Evolutionary conservation across 2,888 invertebrate species (phyloP).

Genomic region (Stenurella melanura): DNA sequence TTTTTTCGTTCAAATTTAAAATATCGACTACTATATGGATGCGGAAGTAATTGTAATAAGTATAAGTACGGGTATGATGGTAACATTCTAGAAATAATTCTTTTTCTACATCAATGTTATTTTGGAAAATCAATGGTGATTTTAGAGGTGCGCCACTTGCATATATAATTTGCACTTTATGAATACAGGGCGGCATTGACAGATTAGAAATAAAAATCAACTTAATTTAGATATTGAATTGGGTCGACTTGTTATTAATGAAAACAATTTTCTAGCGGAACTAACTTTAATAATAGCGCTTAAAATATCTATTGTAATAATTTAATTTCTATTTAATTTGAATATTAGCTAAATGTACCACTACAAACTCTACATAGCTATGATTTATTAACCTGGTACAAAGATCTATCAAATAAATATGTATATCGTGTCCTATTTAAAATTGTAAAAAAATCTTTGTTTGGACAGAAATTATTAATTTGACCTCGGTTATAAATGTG

Average conservation of each 20-base stretch:
- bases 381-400: background rate
- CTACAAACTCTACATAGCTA: background rate
- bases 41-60: too few species aligned
- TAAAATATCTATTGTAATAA: background rate
- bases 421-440: background rate
- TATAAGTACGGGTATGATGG: too few species aligned
- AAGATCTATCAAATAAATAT: background rate
- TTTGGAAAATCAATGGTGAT: slow-evolving; percentile 11
- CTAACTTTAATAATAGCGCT: background rate
- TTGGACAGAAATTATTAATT: background rate
- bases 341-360: background rate
- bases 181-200: slow-evolving; percentile 50
- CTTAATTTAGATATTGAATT: slow-evolving; percentile 39
- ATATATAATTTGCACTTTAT: slow-evolving; percentile 41
- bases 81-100: background rate
- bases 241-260: slow-evolving; percentile 18
- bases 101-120: background rate
- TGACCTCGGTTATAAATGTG: slow-evolving; percentile 25
- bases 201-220: slow-evolving; percentile 32
- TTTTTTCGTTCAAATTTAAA: too few species aligned
- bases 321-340: background rate
- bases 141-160: slow-evolving; percentile 41
- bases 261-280: background rate
- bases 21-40: too few species aligned
- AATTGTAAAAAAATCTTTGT: slow-evolving; percentile 9